phyloP scores from a whole-genome alignment of 2,113 vertebrate species.

The Tapirus terrestris region DNA sequence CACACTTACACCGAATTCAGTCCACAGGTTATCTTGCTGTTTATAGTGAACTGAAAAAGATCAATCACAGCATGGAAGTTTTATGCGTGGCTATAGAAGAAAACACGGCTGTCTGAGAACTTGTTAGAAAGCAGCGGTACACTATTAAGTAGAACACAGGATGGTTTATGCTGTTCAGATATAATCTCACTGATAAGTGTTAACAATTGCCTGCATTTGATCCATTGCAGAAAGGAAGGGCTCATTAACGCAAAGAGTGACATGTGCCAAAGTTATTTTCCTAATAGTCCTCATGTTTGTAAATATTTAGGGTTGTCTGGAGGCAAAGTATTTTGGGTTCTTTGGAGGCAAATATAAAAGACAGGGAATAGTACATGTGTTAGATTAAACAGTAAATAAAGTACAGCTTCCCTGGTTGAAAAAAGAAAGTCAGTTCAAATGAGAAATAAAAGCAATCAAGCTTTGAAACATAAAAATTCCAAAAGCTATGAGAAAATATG shows the following conservation, averaged over 20 bases:
- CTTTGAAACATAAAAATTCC: not conserved
- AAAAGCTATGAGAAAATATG: not conserved
- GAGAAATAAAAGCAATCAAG: not conserved
- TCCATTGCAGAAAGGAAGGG: not conserved
- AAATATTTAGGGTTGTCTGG: not conserved
- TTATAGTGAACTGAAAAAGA: constrained; percentile 89
- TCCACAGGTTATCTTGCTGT: constrained; percentile 85
- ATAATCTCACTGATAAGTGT: not conserved
- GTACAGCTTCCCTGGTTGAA: not conserved
- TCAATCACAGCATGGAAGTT: constrained; percentile 85
- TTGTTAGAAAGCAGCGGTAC: not conserved
- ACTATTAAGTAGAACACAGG: not conserved
- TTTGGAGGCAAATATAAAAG: not conserved
- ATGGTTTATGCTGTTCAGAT: not conserved
- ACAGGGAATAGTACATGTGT: not conserved
- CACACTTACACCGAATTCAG: constrained; percentile 83
- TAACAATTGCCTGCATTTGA: not conserved
- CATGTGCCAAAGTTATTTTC: not conserved
- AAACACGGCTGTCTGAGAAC: constrained; percentile 76
- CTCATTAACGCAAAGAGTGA: not conserved
- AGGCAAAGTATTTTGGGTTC: constrained; percentile 14
- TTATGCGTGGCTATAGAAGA: constrained; percentile 83
- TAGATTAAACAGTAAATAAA: not conserved
- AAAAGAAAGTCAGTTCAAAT: not conserved
- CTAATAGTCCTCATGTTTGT: not conserved